Conservation (phyloP, 2,888 invertebrate species). For the Fragum whitleyi region DNA sequence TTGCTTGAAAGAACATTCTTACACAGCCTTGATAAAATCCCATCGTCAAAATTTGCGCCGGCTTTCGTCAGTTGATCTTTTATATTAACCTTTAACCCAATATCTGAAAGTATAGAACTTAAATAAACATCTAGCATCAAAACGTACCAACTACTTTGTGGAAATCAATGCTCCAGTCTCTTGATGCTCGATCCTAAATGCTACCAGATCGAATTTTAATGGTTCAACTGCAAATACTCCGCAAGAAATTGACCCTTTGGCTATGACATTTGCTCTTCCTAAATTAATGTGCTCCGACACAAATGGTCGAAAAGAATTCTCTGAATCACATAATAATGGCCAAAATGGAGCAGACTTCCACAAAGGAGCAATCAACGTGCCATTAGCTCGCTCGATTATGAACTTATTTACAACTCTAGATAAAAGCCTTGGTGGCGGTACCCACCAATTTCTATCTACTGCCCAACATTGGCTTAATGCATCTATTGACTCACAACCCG, state of each 20-base stretch:
- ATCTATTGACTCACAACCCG: slow-evolving; percentile 23
- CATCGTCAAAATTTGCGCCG: neutral
- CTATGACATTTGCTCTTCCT: slow-evolving; percentile 11
- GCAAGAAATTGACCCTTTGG: slow-evolving; percentile 13
- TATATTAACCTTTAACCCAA: slow-evolving; percentile 2
- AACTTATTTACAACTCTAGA: slow-evolving; percentile 13
- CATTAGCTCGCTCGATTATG: neutral
- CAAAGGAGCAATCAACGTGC: slow-evolving; percentile 33
- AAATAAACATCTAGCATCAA: neutral
- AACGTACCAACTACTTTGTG: neutral
- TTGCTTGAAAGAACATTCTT: neutral
- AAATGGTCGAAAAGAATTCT: neutral
- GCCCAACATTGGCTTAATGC: slow-evolving; percentile 17
- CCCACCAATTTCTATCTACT: slow-evolving; percentile 22
- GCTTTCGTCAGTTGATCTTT: neutral
- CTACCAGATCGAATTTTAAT: slow-evolving; percentile 35
- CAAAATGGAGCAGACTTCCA: slow-evolving; percentile 40
- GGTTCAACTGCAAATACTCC: slow-evolving; percentile 33
- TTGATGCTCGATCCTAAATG: slow-evolving; percentile 15
- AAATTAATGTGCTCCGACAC: slow-evolving; percentile 17
- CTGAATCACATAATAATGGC: neutral
- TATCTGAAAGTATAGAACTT: neutral
- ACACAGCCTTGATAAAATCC: neutral
- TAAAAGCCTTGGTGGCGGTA: slow-evolving; percentile 31
- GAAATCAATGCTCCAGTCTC: neutral